Percentiles rank a stretch among this genome's conserved stretches.
These are phyloP conservation scores for Leptinotarsa texana DNA, from an alignment of 1,140 invertebrate genomes.

Conservation along the genomic window DNA sequence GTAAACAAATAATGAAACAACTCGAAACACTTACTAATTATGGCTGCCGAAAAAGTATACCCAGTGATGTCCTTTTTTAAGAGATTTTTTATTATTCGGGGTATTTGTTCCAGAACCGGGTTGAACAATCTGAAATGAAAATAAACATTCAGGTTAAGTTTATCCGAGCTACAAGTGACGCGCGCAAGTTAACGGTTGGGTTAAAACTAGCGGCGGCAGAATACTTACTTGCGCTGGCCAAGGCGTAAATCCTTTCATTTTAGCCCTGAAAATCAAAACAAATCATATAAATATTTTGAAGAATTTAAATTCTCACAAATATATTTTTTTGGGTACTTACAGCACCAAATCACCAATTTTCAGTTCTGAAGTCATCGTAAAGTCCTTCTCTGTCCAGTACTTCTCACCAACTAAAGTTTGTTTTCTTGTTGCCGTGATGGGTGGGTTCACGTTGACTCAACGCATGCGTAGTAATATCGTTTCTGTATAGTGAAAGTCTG, in stretches of 20 bases:
- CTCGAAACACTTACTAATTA: conserved; percentile 80
- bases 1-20: background rate
- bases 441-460: conserved; percentile 14
- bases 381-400: conserved; percentile 10
- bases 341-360: conserved; percentile 77
- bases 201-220: conserved; percentile 45
- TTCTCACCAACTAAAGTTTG: conserved; percentile 39
- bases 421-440: conserved; percentile 19
- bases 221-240: conserved; percentile 90
- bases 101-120: conserved; percentile 60
- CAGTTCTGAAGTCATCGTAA: conserved; percentile 34
- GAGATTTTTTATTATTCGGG: conserved; percentile 63
- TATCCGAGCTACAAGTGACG: conserved; percentile 28
- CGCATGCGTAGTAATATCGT: background rate
- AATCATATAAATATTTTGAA: conserved; percentile 11
- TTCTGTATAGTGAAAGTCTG: too few species aligned
- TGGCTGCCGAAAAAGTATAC: conserved; percentile 93
- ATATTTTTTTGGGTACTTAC: conserved; percentile 60
- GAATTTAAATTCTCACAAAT: conserved; percentile 27
- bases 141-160: conserved; percentile 36
- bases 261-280: conserved; percentile 78
- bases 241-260: conserved; percentile 93
- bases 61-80: conserved; percentile 71
- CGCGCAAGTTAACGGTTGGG: conserved; percentile 49
- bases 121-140: conserved; percentile 67